These are phyloP conservation scores for Synodontis membranacea DNA, from an alignment of 2,113 vertebrate genomes.

Conservation along the genomic window DNA sequence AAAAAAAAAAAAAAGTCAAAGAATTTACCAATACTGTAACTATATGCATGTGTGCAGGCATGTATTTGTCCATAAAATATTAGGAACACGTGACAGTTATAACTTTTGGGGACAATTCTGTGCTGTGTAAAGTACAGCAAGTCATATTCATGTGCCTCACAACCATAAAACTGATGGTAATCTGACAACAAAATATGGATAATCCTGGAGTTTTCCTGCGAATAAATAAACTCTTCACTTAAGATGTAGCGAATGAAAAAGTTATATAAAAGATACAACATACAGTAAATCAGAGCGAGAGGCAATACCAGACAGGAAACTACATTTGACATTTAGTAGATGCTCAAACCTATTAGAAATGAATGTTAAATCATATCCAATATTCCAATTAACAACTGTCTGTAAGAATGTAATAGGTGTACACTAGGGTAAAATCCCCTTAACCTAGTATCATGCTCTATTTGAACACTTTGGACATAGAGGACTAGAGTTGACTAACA, in stretches of 20 bases:
- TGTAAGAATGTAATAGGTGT: not conserved
- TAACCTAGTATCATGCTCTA: not conserved
- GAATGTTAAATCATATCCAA: not conserved
- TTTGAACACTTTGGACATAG: not conserved
- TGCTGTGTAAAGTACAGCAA: not conserved
- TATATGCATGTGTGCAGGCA: not conserved
- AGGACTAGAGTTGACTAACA: not conserved
- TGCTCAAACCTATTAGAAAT: not conserved
- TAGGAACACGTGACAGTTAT: not conserved
- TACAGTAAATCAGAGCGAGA: not conserved
- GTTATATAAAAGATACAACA: not conserved
- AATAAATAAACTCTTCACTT: too few species aligned
- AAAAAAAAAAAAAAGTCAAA: not conserved
- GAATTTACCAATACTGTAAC: not conserved
- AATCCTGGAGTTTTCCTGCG: not conserved
- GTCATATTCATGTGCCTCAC: not conserved
- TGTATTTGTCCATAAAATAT: not conserved
- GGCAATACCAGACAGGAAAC: not conserved
- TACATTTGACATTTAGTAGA: not conserved
- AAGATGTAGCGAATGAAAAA: not conserved
- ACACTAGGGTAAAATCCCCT: not conserved
- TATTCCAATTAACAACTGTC: not conserved
- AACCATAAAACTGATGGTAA: not conserved
- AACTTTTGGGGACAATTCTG: not conserved
- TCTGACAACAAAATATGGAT: not conserved